phyloP scores from a whole-genome alignment of 23 tunicate species.

The Ciona savignyi region DNA sequence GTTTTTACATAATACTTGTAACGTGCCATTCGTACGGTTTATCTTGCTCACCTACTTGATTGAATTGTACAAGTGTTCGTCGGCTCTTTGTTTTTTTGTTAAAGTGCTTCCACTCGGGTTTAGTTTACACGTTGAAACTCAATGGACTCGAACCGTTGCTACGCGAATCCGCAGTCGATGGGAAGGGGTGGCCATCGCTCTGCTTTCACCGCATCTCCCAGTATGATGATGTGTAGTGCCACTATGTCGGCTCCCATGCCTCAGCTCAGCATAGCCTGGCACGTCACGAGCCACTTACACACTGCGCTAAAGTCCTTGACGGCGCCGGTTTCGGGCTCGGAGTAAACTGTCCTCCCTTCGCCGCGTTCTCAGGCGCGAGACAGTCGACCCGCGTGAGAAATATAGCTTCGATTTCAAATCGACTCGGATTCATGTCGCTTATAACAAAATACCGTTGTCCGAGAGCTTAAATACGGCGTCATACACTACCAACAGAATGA shows the following conservation, averaged over 20 bases:
- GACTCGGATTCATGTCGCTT: neutral
- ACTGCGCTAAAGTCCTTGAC: constrained; percentile 24
- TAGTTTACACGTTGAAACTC: neutral
- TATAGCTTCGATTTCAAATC: neutral
- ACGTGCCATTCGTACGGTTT: too few relatives aligned
- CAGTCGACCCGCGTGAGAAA: constrained; percentile 3
- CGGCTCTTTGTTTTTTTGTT: neutral
- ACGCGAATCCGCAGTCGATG: too few relatives aligned
- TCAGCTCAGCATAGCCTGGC: constrained; percentile 2
- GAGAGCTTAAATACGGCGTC: neutral
- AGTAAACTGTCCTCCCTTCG: neutral
- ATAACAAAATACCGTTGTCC: neutral
- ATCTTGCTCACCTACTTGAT: neutral
- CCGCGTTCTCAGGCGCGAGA: constrained; percentile 10
- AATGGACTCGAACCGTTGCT: too few relatives aligned
- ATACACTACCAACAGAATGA: neutral
- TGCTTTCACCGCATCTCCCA: too few relatives aligned
- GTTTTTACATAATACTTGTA: too few relatives aligned
- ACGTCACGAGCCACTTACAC: constrained; percentile 20
- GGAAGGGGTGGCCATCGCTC: too few relatives aligned
- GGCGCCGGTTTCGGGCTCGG: constrained; percentile 12
- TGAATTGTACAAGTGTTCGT: neutral
- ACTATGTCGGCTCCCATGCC: neutral
- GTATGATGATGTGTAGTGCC: neutral
- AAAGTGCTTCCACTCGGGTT: neutral